These are phyloP conservation scores for Rhinogobius similis DNA, from an alignment of 2,113 vertebrate genomes.

Conservation along the genomic window DNA sequence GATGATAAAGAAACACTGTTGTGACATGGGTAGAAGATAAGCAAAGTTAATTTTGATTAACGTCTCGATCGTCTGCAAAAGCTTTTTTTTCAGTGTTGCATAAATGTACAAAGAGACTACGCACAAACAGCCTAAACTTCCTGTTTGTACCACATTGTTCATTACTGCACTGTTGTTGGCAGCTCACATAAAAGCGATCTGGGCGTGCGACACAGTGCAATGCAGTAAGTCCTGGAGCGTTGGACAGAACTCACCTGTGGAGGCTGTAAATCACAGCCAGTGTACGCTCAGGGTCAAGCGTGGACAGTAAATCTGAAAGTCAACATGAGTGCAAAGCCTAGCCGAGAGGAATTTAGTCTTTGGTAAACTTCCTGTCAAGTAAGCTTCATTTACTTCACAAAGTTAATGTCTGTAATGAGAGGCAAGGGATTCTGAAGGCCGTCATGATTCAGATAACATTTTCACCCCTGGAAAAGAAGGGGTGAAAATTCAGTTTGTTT, in stretches of 20 bases:
- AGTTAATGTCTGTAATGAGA: constrained; percentile 59
- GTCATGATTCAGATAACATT: constrained; percentile 27
- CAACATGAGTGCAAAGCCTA: constrained; percentile 68
- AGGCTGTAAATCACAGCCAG: constrained; percentile 71
- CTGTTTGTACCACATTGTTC: neutral
- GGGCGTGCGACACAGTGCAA: constrained; percentile 38
- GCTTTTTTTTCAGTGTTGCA: no score
- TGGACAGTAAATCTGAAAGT: constrained; percentile 78
- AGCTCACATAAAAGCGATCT: constrained; percentile 33
- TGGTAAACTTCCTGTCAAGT: constrained; percentile 65
- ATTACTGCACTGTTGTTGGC: neutral
- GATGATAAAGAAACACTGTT: no score
- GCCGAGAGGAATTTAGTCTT: constrained; percentile 60
- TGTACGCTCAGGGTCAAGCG: constrained; percentile 49
- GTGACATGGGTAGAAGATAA: no score
- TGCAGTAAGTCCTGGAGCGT: constrained; percentile 55
- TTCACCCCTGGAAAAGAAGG: neutral
- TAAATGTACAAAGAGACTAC: no score
- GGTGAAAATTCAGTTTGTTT: no score
- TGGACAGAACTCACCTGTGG: constrained; percentile 71
- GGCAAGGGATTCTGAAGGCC: constrained; percentile 30
- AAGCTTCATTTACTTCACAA: constrained; percentile 59
- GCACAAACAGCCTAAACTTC: no score
- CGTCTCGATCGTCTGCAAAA: no score
- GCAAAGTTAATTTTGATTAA: no score